Base-by-base conservation (phyloP, 2,888 invertebrate genomes). In the Cenopis cana region DNA sequence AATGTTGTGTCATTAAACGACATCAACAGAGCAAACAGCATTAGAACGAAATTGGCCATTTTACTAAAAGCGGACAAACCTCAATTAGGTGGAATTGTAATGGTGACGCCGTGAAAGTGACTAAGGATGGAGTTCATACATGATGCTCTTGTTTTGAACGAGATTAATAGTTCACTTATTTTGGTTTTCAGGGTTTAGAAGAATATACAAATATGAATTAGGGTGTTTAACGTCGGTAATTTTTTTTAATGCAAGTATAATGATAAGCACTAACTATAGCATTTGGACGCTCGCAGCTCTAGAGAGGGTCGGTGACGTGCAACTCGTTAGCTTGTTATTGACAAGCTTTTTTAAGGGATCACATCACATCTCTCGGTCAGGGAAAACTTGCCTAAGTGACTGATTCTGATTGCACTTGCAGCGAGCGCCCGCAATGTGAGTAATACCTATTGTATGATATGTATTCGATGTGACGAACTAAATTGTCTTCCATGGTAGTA, bases 31-130 rank as follows among this genome's bases (percentile, higher is more conserved):
- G 77, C 80, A 88, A 89, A 89, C 85, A 88, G 81, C 86, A 86
- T 87, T 89, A 85, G 81, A 83, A 84, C 80, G 75, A 93, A 92
- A 92, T 90, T 89, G 91, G 76, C 90, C 89, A 89, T 91, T 92
- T 91, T 87, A 92, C 91, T 92, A 91, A 93, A 91, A 90, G 91
- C 87, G 84, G 83, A 81, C 87, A 88, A 89, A 90, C 89, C 88
- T 89, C 91, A 90, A 93, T 92, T 90, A 92, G 88, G 83, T 78
- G 83, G 85, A 89, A 89, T 89, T 85, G 89, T 89, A 88, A 87
- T 86, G 90, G 91, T 91, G 90, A 91, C 88, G 86, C 81, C 84
- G 87, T 85, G 81, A 87, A 89, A 90, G 88, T 87, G 82, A 84
- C 85, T 86, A 87, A 85, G 85, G 87, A 82, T 81, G 82, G 79